phyloP scores from a whole-genome alignment of 2,797 vertebrate species.

The Enteromius thamalakanensis region DNA sequence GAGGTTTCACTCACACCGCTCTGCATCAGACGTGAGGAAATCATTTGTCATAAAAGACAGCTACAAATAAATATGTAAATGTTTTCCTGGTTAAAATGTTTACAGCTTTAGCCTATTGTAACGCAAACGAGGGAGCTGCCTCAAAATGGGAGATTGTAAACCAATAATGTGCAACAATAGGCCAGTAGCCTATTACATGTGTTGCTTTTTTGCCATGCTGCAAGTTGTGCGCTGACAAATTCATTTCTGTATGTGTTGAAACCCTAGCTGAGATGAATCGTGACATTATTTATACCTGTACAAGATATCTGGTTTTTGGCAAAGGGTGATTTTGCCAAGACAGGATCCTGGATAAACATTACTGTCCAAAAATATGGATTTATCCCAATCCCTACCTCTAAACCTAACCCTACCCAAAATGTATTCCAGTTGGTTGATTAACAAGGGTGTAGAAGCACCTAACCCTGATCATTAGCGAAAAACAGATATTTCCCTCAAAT shows the following conservation, averaged over 20 bases:
- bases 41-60: neutral
- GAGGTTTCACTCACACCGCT: neutral
- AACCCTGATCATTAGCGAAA: no score
- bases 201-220: neutral
- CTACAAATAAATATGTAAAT: neutral
- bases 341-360: no score
- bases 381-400: no score
- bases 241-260: neutral
- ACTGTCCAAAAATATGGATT: no score
- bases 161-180: neutral
- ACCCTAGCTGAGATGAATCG: neutral
- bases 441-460: no score
- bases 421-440: no score
- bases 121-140: neutral
- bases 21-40: neutral
- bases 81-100: neutral
- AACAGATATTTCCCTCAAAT: no score
- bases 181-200: neutral
- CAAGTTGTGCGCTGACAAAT: neutral
- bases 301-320: neutral
- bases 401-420: no score
- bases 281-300: neutral
- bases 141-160: neutral
- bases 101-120: neutral
- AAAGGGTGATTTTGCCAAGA: no score